Evolutionary conservation across 1,140 invertebrate genomes (phyloP), one percentile per base, ranked within the genome.

Genomic region (Drosophila sulfurigaster): DNA sequence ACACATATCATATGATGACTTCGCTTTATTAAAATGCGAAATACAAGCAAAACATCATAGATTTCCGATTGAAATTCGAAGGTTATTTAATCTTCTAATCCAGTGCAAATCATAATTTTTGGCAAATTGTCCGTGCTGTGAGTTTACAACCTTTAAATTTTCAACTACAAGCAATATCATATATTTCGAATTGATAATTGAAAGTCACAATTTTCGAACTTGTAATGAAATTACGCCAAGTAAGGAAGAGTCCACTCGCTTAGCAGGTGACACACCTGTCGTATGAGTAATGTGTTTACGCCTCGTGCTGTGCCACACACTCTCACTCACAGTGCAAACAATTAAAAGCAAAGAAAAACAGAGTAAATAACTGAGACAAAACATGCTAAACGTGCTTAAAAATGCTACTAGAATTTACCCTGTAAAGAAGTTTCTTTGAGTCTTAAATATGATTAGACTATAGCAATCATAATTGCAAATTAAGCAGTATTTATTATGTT

Each of bases 191-290:
- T 46, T 13, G 6, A 35, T 48, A 64, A 64, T 64, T 32, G 43
- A 64, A 57, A 57, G 13, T 60, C 43, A 49, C 20, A 67, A 59
- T 38, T 67, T 75, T 67, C 54, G 45, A 78, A 81, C 75, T 75
- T 52, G 45, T 46, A 83, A 82, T 71, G 76, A 79, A 82, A 79
- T 83, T 71, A 72, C 62, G 11, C 51, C 35, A 63, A 49, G 76
- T 59, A 63, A 64, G 32, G 56, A 64, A 49, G 25, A n/a, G 30
- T 45, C 10, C 11, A 48, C 10, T 54, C 28, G 52, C 46, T 41
- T 56, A 35, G 49, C 58, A 43, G 59, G 56, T 38, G 65, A 38
- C 78, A 54, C 79, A 87, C 82, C 75, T 87, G 82, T 72, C 82
- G 82, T 79, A 87, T 82, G 79, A 69, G 74, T 76, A 45, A 75